These are phyloP conservation scores for Taenioides sp. DNA, from an alignment of 2,797 vertebrate species.

Conservation along the genomic window DNA sequence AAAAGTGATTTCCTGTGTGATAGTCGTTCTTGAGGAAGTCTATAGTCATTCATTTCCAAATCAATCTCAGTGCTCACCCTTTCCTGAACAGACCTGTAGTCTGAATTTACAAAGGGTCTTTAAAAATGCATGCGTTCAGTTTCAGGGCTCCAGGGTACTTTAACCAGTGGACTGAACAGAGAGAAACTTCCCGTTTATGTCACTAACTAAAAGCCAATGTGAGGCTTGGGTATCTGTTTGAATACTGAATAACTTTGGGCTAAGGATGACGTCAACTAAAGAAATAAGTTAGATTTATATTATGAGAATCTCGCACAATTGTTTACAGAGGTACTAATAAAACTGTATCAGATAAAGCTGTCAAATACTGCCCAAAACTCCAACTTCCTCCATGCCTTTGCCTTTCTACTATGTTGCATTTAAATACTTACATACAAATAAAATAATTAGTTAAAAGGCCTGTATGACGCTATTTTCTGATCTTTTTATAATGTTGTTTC, in stretches of 20 bases:
- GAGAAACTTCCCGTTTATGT: slow-evolving; percentile 12
- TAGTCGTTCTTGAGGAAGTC: neutral
- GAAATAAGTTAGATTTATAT: too few species aligned
- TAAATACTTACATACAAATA: too few species aligned
- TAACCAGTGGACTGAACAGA: neutral
- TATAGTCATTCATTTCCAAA: neutral
- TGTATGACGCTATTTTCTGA: too few species aligned
- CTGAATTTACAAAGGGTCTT: slow-evolving; percentile 43
- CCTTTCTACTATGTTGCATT: too few species aligned
- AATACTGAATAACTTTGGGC: neutral
- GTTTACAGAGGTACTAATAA: too few species aligned
- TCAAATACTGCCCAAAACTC: too few species aligned
- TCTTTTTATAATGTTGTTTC: too few species aligned
- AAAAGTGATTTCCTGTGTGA: slow-evolving; percentile 1
- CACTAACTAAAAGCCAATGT: neutral
- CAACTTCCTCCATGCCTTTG: too few species aligned
- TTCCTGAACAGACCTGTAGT: slow-evolving; percentile 21
- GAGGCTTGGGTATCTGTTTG: neutral
- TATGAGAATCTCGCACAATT: too few species aligned
- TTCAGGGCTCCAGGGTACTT: slow-evolving; percentile 5
- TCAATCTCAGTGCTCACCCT: slow-evolving; percentile 15
- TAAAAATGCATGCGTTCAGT: slow-evolving; percentile 41
- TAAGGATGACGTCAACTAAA: too few species aligned
- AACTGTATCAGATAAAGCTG: too few species aligned
- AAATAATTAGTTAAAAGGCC: too few species aligned